Evolutionary conservation across 2,113 vertebrate species (phyloP), one percentile per base, ranked within the genome.

Genomic region (western clawed frog (Xenopus tropicalis)): DNA sequence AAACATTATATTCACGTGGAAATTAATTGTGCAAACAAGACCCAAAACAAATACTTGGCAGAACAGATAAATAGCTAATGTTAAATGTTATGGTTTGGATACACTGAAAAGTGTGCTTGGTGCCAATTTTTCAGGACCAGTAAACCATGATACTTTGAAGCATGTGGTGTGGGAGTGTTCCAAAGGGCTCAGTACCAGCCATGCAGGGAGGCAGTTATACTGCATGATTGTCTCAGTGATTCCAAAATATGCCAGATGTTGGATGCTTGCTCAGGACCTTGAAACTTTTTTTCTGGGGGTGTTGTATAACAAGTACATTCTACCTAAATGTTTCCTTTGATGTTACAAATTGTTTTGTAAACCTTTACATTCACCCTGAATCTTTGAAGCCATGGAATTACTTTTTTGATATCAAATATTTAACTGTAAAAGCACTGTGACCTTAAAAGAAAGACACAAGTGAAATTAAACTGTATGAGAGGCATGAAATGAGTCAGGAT

Each of bases 281-380:
- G 73, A 76, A 76, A 66, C 69, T 56, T 66, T 75, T 25, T 14
- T 48, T 14, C 1, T 48, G 11, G 46, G 72, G 57, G 54, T 66
- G 73, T 76, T 58, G 58, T 64, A 69, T 48, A 69, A 57, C 72
- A 69, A 17, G 29, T 54, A 74, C 72, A 69, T 74, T 69, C 44
- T 62, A 69, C 72, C 65, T 29, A 25, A 68, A 76, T 69, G 46
- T 69, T 24, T 22, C 51, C 58, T 76, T 76, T 76, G 73, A 76
- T 62, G 73, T 43, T 63, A 62, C 58, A 69, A 76, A 76, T 76
- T 76, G 66, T 76, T 76, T 69, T 69, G 48, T 43, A 76, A 76
- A 68, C 57, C 66, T 44, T 63, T 63, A 69, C n/a, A 16, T 62
- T 75, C 44, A 66, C 57, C 17, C 2, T 22, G 14, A 62, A 54